A percentile compares a stretch with the other conserved stretches of the same genome.
Conservation (phyloP, 2,797 vertebrate genomes). For the Neopelma chrysocephalum region DNA sequence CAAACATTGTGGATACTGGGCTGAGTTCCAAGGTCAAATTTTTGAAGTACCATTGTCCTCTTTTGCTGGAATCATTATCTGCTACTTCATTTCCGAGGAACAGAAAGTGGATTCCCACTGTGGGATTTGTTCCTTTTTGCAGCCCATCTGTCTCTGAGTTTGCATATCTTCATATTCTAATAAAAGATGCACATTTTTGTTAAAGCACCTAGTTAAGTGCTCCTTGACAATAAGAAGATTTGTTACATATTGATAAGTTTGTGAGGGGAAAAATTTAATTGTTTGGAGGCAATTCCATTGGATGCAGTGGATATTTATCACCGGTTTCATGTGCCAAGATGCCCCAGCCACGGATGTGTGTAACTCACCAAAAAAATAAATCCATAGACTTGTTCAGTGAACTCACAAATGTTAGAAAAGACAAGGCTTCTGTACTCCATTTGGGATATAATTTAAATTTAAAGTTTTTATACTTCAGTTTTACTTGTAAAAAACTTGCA, state of each 20-base stretch:
- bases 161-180: not conserved
- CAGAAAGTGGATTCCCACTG: not conserved
- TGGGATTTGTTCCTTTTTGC: not conserved
- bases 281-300: not conserved
- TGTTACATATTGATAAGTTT: not conserved
- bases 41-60: not conserved
- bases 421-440: not conserved
- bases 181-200: not conserved
- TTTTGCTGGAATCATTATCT: not conserved
- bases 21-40: constrained; percentile 20
- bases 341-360: not conserved
- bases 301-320: not conserved
- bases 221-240: not conserved
- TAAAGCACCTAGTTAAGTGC: not conserved
- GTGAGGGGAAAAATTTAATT: not conserved
- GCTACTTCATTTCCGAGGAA: not conserved
- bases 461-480: not conserved
- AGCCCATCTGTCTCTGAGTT: not conserved
- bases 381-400: not conserved
- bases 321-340: not conserved
- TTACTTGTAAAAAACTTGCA: not conserved
- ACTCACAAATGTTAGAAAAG: not conserved
- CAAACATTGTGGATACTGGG: not conserved
- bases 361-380: not conserved
- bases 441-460: not conserved